A percentile compares a stretch with the other conserved stretches of the same genome.
Conservation (phyloP, 92 coral and sea anemone genomes). For the Muricea muricata region DNA sequence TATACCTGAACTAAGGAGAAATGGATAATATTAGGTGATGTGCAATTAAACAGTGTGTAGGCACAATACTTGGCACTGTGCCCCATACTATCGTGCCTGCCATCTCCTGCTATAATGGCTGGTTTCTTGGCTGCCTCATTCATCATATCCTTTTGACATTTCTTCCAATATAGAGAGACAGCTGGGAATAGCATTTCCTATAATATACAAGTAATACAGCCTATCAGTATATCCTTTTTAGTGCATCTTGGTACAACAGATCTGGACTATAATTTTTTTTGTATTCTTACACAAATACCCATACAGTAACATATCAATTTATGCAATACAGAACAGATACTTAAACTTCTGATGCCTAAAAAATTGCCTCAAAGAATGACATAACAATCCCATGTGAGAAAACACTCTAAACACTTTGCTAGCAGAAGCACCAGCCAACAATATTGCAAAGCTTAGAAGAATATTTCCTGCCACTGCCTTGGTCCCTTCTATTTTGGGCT, state of each 20-base stretch:
- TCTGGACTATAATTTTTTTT: too few relatives aligned
- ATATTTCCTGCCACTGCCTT: too few relatives aligned
- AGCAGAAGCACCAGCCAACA: conserved; percentile 5
- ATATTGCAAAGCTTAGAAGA: background rate
- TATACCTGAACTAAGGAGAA: conserved; percentile 3
- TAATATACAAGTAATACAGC: background rate
- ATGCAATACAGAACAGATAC: background rate
- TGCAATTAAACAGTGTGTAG: too few relatives aligned
- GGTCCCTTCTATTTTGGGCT: too few relatives aligned
- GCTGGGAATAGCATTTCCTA: conserved; percentile 13
- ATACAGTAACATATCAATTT: too few relatives aligned
- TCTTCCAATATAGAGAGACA: background rate
- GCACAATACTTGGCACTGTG: too few relatives aligned
- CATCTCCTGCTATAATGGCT: conserved; percentile 10
- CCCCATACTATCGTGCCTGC: conserved; percentile 25
- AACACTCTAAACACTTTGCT: background rate
- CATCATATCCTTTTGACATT: background rate
- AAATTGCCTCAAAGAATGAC: background rate
- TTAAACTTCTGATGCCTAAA: background rate
- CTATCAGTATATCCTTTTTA: background rate
- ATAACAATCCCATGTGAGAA: background rate
- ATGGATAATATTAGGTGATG: background rate
- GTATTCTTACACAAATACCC: too few relatives aligned
- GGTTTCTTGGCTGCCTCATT: conserved; percentile 1
- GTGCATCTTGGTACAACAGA: background rate